Evolutionary conservation across 1,140 invertebrate genomes (phyloP).

Genomic region (Pseudomyrmex flavicornis): DNA sequence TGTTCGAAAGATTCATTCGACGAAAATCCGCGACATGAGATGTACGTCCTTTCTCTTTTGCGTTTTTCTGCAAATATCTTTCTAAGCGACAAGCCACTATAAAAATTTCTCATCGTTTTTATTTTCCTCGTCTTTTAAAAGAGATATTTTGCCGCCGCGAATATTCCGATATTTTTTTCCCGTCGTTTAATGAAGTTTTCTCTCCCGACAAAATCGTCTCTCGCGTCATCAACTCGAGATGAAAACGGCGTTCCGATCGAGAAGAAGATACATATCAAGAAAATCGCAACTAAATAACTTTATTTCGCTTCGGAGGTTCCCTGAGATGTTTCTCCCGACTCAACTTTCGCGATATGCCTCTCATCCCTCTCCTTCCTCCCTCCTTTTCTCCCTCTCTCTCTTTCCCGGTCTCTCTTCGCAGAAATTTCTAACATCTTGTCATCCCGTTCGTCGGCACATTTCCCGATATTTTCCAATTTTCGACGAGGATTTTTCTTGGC

Average conservation of each 20-base stretch:
- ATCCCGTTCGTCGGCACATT: slow-evolving; percentile 19
- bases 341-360: slow-evolving; percentile 33
- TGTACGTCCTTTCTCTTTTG: neutral
- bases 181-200: slow-evolving; percentile 9
- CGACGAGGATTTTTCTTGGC: slow-evolving; percentile 9
- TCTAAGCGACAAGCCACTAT: slow-evolving; percentile 18
- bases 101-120: slow-evolving; percentile 6
- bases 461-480: slow-evolving; percentile 60
- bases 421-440: slow-evolving; percentile 24
- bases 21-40: slow-evolving; percentile 27
- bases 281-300: slow-evolving; percentile 51
- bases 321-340: slow-evolving; percentile 29
- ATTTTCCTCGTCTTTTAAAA: slow-evolving; percentile 20
- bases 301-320: slow-evolving; percentile 11
- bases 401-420: too few species aligned
- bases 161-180: neutral
- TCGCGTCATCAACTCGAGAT: slow-evolving; percentile 21
- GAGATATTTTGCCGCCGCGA: neutral
- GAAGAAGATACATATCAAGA: slow-evolving; percentile 23
- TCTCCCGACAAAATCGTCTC: neutral
- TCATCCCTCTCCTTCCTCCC: neutral
- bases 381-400: neutral
- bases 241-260: slow-evolving; percentile 6
- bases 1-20: slow-evolving; percentile 25
- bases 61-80: slow-evolving; percentile 14